Conservation (phyloP, 2,113 vertebrate genomes). For the Trachemys scripta region DNA sequence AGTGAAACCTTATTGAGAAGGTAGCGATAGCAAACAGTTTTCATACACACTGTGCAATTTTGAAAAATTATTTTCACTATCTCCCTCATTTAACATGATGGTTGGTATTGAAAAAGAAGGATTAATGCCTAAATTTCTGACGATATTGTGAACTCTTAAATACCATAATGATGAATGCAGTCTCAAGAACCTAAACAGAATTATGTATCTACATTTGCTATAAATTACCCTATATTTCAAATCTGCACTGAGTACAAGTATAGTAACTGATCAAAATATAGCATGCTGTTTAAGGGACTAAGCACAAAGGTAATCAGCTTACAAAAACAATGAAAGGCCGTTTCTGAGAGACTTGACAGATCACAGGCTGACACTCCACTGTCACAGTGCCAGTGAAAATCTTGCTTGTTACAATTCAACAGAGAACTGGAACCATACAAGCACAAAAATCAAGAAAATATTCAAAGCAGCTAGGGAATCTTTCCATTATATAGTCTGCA, state of each 20-base stretch:
- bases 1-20: background rate
- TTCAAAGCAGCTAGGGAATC: background rate
- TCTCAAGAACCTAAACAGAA: background rate
- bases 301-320: background rate
- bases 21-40: background rate
- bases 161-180: background rate
- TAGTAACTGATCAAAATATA: background rate
- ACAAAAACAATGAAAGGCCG: background rate
- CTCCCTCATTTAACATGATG: background rate
- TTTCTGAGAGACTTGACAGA: background rate
- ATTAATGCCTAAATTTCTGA: background rate
- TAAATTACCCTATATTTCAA: background rate
- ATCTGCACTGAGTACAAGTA: background rate
- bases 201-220: background rate
- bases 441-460: background rate
- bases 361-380: background rate
- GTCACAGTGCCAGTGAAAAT: background rate
- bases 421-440: background rate
- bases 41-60: background rate
- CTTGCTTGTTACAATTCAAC: background rate
- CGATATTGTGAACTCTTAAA: background rate
- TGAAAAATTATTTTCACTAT: background rate
- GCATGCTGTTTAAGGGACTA: background rate
- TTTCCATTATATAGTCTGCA: background rate
- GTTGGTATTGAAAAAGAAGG: background rate